Percentiles rank a stretch among this genome's conserved stretches.
Evolutionary conservation across 2,888 invertebrate genomes (phyloP).

Genomic region (Trissolcus brochymenae): DNA sequence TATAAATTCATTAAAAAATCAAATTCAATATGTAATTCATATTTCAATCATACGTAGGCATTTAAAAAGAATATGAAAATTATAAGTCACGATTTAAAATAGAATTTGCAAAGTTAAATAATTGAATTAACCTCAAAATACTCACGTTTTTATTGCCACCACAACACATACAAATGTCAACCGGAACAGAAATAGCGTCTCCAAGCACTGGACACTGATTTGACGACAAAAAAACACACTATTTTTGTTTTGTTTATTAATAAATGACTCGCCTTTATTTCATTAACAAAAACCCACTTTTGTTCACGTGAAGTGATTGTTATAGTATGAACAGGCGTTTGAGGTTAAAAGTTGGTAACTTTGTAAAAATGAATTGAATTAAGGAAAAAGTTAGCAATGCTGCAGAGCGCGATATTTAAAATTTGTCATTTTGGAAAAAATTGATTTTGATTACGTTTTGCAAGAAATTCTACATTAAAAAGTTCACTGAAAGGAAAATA

Average conservation of each 20-base stretch:
- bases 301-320: not conserved
- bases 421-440: not conserved
- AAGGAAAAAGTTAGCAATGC: too few species aligned
- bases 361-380: too few species aligned
- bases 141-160: not conserved
- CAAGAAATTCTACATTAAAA: too few species aligned
- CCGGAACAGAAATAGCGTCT: not conserved
- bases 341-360: constrained; percentile 1
- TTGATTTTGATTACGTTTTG: not conserved
- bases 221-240: not conserved
- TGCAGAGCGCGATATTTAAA: not conserved
- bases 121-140: not conserved
- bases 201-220: not conserved
- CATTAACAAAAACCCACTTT: not conserved
- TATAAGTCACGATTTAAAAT: not conserved
- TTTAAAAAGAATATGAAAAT: not conserved
- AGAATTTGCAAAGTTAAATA: not conserved
- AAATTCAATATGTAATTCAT: not conserved
- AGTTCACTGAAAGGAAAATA: not conserved
- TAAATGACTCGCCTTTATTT: not conserved
- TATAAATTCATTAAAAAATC: too few species aligned
- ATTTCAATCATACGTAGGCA: not conserved
- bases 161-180: not conserved
- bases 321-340: not conserved
- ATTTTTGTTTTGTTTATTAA: not conserved